Evolutionary conservation across 2,113 vertebrate genomes (phyloP).

Genomic region (Tretioscincus oriximinensis): DNA sequence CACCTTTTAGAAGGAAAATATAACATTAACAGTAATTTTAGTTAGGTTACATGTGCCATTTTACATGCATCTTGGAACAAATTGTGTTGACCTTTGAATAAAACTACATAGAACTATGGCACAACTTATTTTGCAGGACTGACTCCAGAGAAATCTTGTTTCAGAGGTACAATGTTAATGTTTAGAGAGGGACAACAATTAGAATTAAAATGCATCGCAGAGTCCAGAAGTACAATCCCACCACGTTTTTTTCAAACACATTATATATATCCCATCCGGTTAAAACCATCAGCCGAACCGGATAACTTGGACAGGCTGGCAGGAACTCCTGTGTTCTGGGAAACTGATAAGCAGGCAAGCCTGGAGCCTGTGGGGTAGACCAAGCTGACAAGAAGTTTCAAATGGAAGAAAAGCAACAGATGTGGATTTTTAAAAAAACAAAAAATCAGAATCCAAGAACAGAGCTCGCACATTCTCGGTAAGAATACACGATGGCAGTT

Average conservation of each 20-base stretch:
- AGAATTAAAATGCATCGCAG: not conserved
- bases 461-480: not conserved
- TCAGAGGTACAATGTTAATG: not conserved
- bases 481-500: not conserved
- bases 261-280: not conserved
- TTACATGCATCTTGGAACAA: not conserved
- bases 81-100: not conserved
- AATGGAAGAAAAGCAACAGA: not conserved
- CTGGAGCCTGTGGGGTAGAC: conserved; percentile 14
- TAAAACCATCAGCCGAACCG: not conserved
- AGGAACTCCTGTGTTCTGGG: conserved; percentile 7
- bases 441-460: not conserved
- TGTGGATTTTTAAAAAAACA: not conserved
- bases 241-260: not conserved
- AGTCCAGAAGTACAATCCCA: conserved; percentile 6
- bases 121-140: not conserved
- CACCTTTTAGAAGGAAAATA: no score
- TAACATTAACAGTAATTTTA: no score
- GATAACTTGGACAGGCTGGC: conserved; percentile 26
- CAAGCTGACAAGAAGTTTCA: not conserved
- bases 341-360: conserved; percentile 13
- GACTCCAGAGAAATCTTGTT: not conserved
- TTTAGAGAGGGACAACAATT: not conserved
- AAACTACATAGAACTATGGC: no score
- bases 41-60: no score